These are phyloP conservation scores for Hydriomena furcata DNA, from an alignment of 2,888 invertebrate genomes.

Conservation along the genomic window DNA sequence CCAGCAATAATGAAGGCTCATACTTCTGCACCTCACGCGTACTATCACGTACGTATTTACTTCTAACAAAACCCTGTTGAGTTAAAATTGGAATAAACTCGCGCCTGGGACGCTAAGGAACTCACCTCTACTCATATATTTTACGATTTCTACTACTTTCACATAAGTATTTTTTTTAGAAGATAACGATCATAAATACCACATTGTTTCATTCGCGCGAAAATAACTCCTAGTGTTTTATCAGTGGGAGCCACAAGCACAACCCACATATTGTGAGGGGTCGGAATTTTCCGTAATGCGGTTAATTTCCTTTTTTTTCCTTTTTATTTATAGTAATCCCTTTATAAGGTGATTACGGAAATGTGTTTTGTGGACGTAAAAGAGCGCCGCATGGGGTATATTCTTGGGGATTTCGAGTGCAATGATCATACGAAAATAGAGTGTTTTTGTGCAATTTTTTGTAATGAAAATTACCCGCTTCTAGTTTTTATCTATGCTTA, in stretches of 20 bases:
- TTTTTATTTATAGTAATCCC: slow-evolving; percentile 84
- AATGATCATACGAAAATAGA: slow-evolving; percentile 37
- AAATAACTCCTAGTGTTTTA: slow-evolving; percentile 75
- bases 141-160: no score
- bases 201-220: slow-evolving; percentile 78
- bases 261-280: slow-evolving; percentile 80
- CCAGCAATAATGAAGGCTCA: no score
- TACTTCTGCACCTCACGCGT: no score
- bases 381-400: slow-evolving; percentile 75
- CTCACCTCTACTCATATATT: no score
- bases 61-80: no score
- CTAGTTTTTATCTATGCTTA: no score
- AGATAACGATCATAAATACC: slow-evolving; percentile 57
- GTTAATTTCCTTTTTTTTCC: slow-evolving; percentile 83
- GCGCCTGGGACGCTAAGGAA: no score
- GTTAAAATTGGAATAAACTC: no score
- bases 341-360: slow-evolving; percentile 84
- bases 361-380: slow-evolving; percentile 83
- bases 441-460: slow-evolving; percentile 12
- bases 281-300: slow-evolving; percentile 79
- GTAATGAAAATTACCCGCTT: not conserved
- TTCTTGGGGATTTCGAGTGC: slow-evolving; percentile 55
- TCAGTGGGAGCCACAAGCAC: slow-evolving; percentile 59
- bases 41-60: no score
- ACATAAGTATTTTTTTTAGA: no score